These are phyloP conservation scores for Belgica antarctica DNA, from an alignment of 2,888 invertebrate species.

Conservation along the genomic window DNA sequence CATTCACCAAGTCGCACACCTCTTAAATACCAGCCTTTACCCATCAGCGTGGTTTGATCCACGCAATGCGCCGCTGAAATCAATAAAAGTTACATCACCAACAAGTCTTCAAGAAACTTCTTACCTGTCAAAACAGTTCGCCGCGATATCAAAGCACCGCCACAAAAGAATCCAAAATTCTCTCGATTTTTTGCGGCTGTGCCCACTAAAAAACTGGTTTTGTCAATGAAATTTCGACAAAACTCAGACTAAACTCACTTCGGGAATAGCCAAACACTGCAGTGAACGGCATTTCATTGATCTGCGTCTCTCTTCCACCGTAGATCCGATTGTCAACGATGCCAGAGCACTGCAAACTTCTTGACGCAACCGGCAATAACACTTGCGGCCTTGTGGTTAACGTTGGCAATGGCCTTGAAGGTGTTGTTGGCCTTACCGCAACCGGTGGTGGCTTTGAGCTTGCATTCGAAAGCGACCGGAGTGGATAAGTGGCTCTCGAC, in stretches of 20 bases:
- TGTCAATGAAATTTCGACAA: not conserved
- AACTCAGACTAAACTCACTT: not conserved
- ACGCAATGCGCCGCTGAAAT: constrained; percentile 30
- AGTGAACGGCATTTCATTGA: constrained; percentile 61
- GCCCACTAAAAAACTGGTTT: not conserved
- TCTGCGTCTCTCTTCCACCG: constrained; percentile 53
- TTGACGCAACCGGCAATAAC: not conserved
- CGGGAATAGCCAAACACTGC: constrained; percentile 55
- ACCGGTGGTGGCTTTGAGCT: no score
- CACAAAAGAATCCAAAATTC: constrained; percentile 12
- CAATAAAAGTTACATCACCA: not conserved
- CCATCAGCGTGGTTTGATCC: not conserved
- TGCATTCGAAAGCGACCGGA: no score
- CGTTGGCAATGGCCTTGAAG: not conserved
- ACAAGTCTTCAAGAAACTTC: not conserved
- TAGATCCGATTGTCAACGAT: constrained; percentile 55
- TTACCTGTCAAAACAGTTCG: constrained; percentile 1
- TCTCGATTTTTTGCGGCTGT: not conserved
- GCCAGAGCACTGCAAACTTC: not conserved
- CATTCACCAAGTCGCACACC: constrained; percentile 48
- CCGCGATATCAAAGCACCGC: not conserved
- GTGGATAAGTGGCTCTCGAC: not conserved
- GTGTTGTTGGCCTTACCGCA: not conserved
- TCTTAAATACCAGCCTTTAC: not conserved
- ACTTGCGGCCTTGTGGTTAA: not conserved